Percentiles rank a stretch among this genome's conserved stretches.
Evolutionary conservation across 1,140 invertebrate species (phyloP).

Genomic region (Calliopsis andreniformis): DNA sequence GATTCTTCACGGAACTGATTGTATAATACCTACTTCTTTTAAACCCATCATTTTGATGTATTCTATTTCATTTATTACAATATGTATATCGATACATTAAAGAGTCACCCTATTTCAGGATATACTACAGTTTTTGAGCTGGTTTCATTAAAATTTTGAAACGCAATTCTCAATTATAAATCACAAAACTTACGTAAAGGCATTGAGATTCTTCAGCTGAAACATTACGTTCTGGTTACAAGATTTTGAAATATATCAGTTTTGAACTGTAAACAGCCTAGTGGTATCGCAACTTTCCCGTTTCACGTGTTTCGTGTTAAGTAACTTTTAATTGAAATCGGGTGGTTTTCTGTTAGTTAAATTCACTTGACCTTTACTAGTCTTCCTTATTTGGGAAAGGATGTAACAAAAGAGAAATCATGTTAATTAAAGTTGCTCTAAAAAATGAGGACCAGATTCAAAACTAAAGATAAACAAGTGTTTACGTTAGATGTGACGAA

Average conservation of each 20-base stretch:
- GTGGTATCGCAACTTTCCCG: not conserved
- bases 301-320: slow-evolving; percentile 4
- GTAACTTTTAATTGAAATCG: slow-evolving; percentile 2
- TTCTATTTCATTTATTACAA: no score
- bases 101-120: no score
- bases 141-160: no score
- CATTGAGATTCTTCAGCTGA: not conserved
- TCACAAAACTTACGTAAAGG: not conserved
- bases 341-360: not conserved
- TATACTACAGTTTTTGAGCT: not conserved
- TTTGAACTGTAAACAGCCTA: not conserved
- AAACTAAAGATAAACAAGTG: no score
- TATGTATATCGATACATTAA: no score
- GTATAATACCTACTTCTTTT: no score
- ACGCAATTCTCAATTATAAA: not conserved
- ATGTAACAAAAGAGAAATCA: not conserved
- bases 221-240: not conserved
- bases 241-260: not conserved
- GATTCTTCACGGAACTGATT: no score
- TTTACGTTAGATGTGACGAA: no score
- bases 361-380: not conserved
- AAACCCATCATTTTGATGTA: no score
- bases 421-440: no score
- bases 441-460: no score
- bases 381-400: not conserved